Base-by-base conservation (phyloP, 2,797 vertebrate genomes). In the Ctenosaura bakeri region DNA sequence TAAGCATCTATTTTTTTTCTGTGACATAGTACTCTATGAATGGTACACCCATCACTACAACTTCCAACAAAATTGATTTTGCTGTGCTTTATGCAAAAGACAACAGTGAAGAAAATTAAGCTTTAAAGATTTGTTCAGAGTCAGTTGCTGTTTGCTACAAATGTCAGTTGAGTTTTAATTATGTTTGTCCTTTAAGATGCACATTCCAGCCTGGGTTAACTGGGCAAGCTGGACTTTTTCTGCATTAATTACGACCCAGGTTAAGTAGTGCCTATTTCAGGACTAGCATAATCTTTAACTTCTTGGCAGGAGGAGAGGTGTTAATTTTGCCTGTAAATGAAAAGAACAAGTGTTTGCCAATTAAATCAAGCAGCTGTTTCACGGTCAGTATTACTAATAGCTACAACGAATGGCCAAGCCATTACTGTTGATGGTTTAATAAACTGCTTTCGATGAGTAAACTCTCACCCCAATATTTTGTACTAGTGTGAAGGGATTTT, bases 321-420 rank as follows among this genome's bases (percentile, higher is more conserved):
- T 93, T 95, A 94, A 93, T 96, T 96, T 91, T 95, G 89, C 84
- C 95, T 88, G 59, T 92, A 96, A 96, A 95, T 93, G 95, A 97
- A 96, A 96, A 94, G 95, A 96, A 93, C 88, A 95, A 92, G 90
- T 90, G 90, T 96, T 96, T 96, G 90, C 92, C 93, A 97, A 96
- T 97, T 97, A 97, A 96, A 96, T 96, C 91, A 95, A 96, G 94
- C 94, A 95, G 94, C 95, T 97, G 96, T 94, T 97, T 95, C 94
- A 73, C 92, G 96, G 96, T 85, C 91, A 97, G 91, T 91, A 93
- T 88, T 96, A 94, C 93, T 96, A 97, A 97, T 91, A 97, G 95
- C 92, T 95, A 95, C 94, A 97, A 95, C 92, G 96, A 90, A 96
- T 95, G 90, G 94, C 92, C 64, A 96, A 95, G 92, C 88, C 74